These are phyloP conservation scores for Osedax frankpressi DNA, from an alignment of 2,888 invertebrate species.

Conservation along the genomic window DNA sequence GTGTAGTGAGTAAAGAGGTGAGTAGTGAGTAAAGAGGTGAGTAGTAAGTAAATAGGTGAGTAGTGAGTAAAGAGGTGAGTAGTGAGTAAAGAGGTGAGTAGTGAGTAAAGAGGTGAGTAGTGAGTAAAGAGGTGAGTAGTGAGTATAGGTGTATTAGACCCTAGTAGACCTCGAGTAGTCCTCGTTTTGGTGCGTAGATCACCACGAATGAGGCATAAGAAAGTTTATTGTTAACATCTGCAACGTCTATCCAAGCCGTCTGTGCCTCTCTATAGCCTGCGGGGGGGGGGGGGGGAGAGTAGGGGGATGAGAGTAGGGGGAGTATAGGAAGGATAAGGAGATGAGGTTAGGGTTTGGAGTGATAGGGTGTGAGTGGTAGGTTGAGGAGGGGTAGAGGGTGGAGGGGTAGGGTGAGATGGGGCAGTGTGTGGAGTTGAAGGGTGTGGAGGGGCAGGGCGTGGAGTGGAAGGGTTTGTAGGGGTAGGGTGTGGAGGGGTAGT, in stretches of 20 bases:
- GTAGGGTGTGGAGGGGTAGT: too few species aligned
- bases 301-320: too few species aligned
- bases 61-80: not conserved
- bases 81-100: not conserved
- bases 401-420: too few species aligned
- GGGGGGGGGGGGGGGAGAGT: too few species aligned
- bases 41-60: not conserved
- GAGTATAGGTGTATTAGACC: too few species aligned
- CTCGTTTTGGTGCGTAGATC: conserved; percentile 82
- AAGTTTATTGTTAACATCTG: conserved; percentile 48
- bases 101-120: not conserved
- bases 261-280: conserved; percentile 85
- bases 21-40: not conserved
- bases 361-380: too few species aligned
- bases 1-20: conserved; percentile 32
- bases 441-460: too few species aligned
- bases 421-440: too few species aligned
- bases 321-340: too few species aligned
- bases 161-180: conserved; percentile 69
- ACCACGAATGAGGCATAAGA: conserved; percentile 60
- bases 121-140: not conserved
- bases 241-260: conserved; percentile 77
- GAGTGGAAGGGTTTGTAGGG: too few species aligned
- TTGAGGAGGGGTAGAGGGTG: too few species aligned
- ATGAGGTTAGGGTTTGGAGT: too few species aligned